These are phyloP conservation scores for Panzeria rudis DNA, from an alignment of 2,888 invertebrate genomes.

Conservation along the genomic window DNA sequence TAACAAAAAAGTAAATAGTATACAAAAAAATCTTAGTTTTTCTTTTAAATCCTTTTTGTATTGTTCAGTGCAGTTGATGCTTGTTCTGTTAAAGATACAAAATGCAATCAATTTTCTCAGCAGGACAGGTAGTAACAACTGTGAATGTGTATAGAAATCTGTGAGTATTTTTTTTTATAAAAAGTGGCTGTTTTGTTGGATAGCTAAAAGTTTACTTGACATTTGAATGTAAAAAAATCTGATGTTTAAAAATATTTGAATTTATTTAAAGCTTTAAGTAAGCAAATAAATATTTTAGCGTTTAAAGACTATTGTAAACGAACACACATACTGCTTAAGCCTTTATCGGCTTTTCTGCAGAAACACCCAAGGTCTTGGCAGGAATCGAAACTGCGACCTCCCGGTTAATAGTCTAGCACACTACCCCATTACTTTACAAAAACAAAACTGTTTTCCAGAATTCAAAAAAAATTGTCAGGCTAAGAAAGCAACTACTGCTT, in stretches of 20 bases:
- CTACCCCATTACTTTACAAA: too few relatives aligned
- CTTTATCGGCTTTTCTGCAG: too few relatives aligned
- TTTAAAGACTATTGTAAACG: too few relatives aligned
- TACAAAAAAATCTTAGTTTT: slow-evolving; percentile 34
- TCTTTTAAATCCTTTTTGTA: slow-evolving; percentile 38
- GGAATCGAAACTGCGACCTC: too few relatives aligned
- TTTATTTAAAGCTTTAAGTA: not conserved
- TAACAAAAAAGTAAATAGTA: slow-evolving; percentile 36
- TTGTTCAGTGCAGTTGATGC: slow-evolving; percentile 55
- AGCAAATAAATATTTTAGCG: not conserved
- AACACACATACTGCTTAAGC: too few relatives aligned
- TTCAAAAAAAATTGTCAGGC: too few relatives aligned
- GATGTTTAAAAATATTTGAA: not conserved
- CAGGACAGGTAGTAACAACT: slow-evolving; percentile 69
- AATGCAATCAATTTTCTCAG: slow-evolving; percentile 73
- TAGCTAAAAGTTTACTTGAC: slow-evolving; percentile 56
- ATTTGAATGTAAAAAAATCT: slow-evolving; percentile 58
- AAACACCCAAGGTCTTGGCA: too few relatives aligned
- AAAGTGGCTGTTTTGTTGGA: slow-evolving; percentile 36
- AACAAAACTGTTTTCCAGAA: too few relatives aligned
- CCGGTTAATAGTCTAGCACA: too few relatives aligned
- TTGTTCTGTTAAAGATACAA: slow-evolving; percentile 58
- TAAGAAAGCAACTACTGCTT: too few relatives aligned
- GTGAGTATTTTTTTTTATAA: slow-evolving; percentile 16
- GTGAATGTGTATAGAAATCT: slow-evolving; percentile 28